Evolutionary conservation across 2,797 vertebrate genomes (phyloP).

Genomic region (Manis crassicaudata): DNA sequence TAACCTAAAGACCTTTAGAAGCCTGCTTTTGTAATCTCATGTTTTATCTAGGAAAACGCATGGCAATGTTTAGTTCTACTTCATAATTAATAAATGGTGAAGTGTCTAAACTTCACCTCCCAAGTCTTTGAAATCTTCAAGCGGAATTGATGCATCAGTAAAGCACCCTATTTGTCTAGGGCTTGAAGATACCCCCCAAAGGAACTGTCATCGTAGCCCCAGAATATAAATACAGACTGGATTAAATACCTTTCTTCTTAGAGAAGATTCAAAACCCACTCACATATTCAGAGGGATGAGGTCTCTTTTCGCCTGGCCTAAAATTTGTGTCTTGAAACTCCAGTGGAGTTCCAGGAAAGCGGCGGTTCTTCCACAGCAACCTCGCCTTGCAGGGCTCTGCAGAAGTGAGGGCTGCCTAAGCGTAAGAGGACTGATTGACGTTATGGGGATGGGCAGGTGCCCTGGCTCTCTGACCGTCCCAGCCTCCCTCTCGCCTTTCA

Average conservation of each 20-base stretch:
- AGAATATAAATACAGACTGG: neutral
- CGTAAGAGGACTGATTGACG: neutral
- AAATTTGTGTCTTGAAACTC: neutral
- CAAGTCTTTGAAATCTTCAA: neutral
- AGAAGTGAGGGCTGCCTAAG: neutral
- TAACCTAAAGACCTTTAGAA: neutral
- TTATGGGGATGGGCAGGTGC: neutral
- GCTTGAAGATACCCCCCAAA: neutral
- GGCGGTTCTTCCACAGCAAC: neutral
- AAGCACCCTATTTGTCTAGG: neutral
- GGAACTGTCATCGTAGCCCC: neutral
- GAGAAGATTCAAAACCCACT: neutral
- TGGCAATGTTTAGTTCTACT: neutral
- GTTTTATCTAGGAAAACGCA: neutral
- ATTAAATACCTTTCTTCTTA: neutral
- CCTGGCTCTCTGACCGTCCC: neutral
- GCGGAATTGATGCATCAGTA: neutral
- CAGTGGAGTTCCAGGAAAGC: neutral
- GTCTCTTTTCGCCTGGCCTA: neutral
- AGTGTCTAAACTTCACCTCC: neutral
- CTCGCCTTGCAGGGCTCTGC: neutral
- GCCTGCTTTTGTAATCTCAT: neutral
- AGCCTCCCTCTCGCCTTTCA: neutral
- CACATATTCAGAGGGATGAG: neutral
- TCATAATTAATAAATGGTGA: neutral